Evolutionary conservation across 1,140 invertebrate genomes (phyloP).

Genomic region (Eriosoma lanigerum): DNA sequence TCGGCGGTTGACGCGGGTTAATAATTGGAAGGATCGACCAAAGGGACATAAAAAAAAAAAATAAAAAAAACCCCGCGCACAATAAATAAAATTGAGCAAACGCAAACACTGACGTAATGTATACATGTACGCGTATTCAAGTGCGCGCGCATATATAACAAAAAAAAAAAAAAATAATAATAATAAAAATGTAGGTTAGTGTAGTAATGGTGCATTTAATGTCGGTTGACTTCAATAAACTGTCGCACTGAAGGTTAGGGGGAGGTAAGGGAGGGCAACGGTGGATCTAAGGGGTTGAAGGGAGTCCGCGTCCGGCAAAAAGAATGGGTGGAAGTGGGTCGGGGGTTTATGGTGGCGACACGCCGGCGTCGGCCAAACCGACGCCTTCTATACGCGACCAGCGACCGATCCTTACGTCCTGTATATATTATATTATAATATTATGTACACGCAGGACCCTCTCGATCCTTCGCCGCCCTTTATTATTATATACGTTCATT

Average conservation of each 20-base stretch:
- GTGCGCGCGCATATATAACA: neutral
- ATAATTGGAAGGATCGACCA: constrained; percentile 7
- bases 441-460: no score
- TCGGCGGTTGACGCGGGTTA: neutral
- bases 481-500: neutral
- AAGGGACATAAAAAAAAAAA: no score
- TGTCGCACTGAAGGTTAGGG: no score
- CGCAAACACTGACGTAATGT: no score
- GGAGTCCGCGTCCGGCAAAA: neutral
- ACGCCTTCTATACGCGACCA: neutral
- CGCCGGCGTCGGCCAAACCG: constrained; percentile 10
- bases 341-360: constrained; percentile 27
- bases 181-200: constrained; percentile 10
- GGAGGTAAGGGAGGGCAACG: neutral
- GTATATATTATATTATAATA: neutral
- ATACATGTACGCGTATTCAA: neutral
- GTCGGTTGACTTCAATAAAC: neutral
- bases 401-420: neutral
- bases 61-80: neutral
- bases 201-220: neutral
- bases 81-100: neutral
- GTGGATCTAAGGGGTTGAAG: neutral
- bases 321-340: neutral
- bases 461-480: neutral
- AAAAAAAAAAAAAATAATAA: no score